phyloP scores from a whole-genome alignment of 1,140 invertebrate species.

The Goniozus legneri region DNA sequence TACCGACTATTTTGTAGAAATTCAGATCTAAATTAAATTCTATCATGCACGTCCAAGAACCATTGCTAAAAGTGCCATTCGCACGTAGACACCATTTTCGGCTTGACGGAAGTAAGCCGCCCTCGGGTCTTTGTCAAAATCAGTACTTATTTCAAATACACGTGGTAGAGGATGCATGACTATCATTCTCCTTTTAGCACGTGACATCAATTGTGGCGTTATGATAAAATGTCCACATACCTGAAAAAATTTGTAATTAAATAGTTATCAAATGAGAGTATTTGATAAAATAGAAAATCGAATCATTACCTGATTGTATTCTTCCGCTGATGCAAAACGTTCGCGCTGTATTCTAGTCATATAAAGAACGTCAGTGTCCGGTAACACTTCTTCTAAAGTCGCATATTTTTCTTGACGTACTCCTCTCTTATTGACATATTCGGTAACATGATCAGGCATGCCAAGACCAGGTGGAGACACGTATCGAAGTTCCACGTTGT shows the following conservation, averaged over 20 bases:
- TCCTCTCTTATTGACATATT: constrained; percentile 75
- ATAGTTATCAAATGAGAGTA: no score
- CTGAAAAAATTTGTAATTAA: constrained; percentile 48
- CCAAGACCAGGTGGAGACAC: constrained; percentile 81
- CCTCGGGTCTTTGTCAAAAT: constrained; percentile 92
- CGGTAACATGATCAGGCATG: constrained; percentile 85
- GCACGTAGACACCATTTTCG: constrained; percentile 95
- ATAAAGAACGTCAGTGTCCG: constrained; percentile 94
- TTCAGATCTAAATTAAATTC: no score
- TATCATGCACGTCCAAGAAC: constrained; percentile 65
- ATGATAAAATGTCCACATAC: constrained; percentile 83
- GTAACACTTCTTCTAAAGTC: constrained; percentile 78
- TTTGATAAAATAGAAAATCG: no score
- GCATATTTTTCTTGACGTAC: constrained; percentile 73
- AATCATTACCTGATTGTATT: constrained; percentile 86
- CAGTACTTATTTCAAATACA: constrained; percentile 88
- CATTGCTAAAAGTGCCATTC: constrained; percentile 95
- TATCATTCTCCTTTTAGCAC: constrained; percentile 88
- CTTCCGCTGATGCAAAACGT: constrained; percentile 78
- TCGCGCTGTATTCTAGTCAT: constrained; percentile 98
- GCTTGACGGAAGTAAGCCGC: constrained; percentile 98
- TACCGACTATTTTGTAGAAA: no score
- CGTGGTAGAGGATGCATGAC: constrained; percentile 98
- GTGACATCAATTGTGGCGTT: constrained; percentile 93
- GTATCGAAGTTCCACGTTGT: constrained; percentile 86